These are phyloP conservation scores for Drosophila nigricruria DNA, from an alignment of 2,888 invertebrate genomes.

Conservation along the genomic window DNA sequence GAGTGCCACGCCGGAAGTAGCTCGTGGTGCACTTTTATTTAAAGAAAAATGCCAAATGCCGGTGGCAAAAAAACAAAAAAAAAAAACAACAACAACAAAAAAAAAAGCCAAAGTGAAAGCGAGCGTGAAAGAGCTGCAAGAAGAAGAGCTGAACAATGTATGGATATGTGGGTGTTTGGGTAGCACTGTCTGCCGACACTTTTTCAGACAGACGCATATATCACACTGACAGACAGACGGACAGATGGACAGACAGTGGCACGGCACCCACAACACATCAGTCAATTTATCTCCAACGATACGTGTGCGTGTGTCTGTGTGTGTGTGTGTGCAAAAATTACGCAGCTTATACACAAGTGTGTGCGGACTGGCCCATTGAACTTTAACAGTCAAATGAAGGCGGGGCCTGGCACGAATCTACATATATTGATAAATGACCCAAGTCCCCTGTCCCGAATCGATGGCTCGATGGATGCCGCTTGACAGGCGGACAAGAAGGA, in stretches of 20 bases:
- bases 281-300: slow-evolving; percentile 67
- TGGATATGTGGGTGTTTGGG: background rate
- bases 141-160: background rate
- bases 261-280: slow-evolving; percentile 68
- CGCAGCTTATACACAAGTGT: slow-evolving; percentile 39
- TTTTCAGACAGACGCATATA: slow-evolving; percentile 66
- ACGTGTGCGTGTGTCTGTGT: slow-evolving; percentile 29
- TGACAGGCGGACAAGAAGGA: slow-evolving; percentile 49
- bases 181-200: slow-evolving; percentile 38
- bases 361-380: slow-evolving; percentile 61
- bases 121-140: slow-evolving; percentile 36
- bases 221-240: slow-evolving; percentile 54
- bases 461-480: slow-evolving; percentile 46
- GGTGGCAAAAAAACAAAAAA: slow-evolving; percentile 42
- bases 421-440: slow-evolving; percentile 78
- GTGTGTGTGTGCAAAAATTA: slow-evolving; percentile 42
- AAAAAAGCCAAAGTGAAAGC: slow-evolving; percentile 59
- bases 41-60: slow-evolving; percentile 54
- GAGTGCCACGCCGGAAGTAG: slow-evolving; percentile 48
- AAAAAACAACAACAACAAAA: too few species aligned
- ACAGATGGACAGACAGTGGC: slow-evolving; percentile 22
- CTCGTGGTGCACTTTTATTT: slow-evolving; percentile 63
- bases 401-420: slow-evolving; percentile 48
- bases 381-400: slow-evolving; percentile 44
- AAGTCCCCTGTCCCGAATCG: slow-evolving; percentile 57